Percentiles rank a stretch among this genome's conserved stretches.
Evolutionary conservation across 1,140 invertebrate genomes (phyloP).

Genomic region (Heliconius eleuchia): DNA sequence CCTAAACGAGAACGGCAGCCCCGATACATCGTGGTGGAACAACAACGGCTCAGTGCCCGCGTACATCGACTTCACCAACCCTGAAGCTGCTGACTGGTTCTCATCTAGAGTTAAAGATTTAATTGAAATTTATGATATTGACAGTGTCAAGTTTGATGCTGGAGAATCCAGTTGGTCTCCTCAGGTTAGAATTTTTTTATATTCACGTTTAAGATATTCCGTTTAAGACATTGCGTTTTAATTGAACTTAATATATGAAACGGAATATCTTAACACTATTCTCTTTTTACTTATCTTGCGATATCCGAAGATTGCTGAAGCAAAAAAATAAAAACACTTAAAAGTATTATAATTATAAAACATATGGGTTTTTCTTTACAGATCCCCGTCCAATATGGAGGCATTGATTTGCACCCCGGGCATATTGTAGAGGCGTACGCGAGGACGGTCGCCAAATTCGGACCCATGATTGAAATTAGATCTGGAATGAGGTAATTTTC

Average conservation of each 20-base stretch:
- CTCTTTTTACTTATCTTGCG: no score
- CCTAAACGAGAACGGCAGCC: constrained; percentile 82
- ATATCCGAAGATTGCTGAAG: no score
- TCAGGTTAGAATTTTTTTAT: constrained; percentile 58
- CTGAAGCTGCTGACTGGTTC: constrained; percentile 89
- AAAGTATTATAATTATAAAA: no score
- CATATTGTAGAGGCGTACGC: constrained; percentile 85
- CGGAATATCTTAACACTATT: no score
- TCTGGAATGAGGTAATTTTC: constrained; percentile 78
- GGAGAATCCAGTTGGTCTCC: constrained; percentile 87
- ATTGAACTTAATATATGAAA: no score
- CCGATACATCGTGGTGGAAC: constrained; percentile 92
- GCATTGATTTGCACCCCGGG: constrained; percentile 82
- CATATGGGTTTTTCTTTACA: constrained; percentile 29
- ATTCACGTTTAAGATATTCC: neutral
- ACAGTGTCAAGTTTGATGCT: constrained; percentile 97
- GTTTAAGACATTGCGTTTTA: no score
- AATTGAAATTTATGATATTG: constrained; percentile 85
- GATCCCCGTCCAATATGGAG: constrained; percentile 79
- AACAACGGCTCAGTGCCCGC: constrained; percentile 83
- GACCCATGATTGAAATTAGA: constrained; percentile 88
- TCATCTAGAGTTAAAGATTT: constrained; percentile 83
- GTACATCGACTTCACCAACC: constrained; percentile 91
- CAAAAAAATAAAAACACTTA: no score
- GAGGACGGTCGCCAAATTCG: constrained; percentile 84